These are phyloP conservation scores for Mythimna loreyi DNA, from an alignment of 2,888 invertebrate species.

Conservation along the genomic window DNA sequence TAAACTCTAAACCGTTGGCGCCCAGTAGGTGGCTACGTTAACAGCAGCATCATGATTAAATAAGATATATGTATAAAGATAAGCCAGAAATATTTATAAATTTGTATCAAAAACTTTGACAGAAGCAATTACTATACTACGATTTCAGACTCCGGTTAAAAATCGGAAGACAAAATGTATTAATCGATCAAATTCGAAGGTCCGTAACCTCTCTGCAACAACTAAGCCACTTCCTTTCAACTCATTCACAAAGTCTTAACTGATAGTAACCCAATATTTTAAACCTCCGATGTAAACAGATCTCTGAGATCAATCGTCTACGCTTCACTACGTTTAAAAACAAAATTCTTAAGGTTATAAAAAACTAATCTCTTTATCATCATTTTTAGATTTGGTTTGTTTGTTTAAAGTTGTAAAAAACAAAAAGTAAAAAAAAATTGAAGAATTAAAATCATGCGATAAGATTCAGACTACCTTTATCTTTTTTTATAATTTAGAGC, in stretches of 20 bases:
- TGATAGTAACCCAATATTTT: conserved; percentile 41
- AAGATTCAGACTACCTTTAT: neutral
- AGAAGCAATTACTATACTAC: no score
- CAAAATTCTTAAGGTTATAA: conserved; percentile 24
- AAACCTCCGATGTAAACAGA: conserved; percentile 49
- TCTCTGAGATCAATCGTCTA: conserved; percentile 43
- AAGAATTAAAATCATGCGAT: no score
- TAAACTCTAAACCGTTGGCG: no score
- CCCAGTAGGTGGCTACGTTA: no score
- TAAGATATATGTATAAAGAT: no score
- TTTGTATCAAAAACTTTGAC: no score
- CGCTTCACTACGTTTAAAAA: conserved; percentile 46
- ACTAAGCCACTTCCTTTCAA: conserved; percentile 44
- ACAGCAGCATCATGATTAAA: no score
- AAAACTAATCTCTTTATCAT: conserved; percentile 20
- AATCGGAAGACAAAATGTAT: no score
- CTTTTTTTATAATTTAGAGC: neutral
- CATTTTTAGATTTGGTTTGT: neutral
- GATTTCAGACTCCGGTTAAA: no score
- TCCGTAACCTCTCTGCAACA: neutral
- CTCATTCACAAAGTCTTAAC: conserved; percentile 48
- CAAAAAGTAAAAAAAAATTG: no score
- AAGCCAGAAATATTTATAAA: no score
- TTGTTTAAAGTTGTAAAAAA: neutral
- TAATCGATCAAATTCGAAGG: no score